Evolutionary conservation across 2,888 invertebrate genomes (phyloP).

Genomic region (Agrotis clavis): DNA sequence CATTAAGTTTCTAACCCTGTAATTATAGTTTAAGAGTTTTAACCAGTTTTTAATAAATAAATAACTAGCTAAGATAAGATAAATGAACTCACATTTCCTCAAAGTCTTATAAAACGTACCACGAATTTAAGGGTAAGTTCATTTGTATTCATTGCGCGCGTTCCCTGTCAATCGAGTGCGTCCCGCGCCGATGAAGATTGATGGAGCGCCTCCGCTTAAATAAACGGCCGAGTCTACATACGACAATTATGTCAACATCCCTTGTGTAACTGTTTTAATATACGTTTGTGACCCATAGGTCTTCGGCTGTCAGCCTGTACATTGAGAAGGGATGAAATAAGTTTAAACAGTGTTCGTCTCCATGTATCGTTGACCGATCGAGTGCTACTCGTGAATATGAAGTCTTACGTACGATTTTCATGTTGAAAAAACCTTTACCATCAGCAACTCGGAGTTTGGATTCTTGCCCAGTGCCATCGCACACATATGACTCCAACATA

Average conservation of each 20-base stretch:
- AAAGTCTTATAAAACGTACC: slow-evolving; percentile 57
- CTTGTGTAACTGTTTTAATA: slow-evolving; percentile 48
- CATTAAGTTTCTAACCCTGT: no score
- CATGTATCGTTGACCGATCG: neutral
- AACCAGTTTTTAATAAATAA: no score
- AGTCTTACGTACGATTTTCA: no score
- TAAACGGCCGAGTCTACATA: slow-evolving; percentile 69
- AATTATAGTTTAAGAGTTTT: no score
- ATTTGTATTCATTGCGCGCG: slow-evolving; percentile 79
- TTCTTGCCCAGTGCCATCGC: no score
- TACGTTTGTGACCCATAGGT: slow-evolving; percentile 33
- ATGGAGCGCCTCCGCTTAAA: slow-evolving; percentile 73
- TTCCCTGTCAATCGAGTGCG: slow-evolving; percentile 75
- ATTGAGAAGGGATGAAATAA: slow-evolving; percentile 6
- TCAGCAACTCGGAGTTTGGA: no score
- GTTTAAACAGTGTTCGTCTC: neutral
- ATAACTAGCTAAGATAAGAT: no score
- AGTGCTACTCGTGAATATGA: no score
- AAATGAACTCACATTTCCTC: neutral
- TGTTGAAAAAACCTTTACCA: no score
- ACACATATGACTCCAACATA: no score
- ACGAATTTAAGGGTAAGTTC: slow-evolving; percentile 68
- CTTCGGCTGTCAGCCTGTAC: slow-evolving; percentile 6
- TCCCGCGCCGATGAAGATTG: slow-evolving; percentile 77
- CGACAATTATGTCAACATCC: slow-evolving; percentile 68